Base-by-base conservation (phyloP, 1,140 invertebrate species). In the Adelges cooleyi region DNA sequence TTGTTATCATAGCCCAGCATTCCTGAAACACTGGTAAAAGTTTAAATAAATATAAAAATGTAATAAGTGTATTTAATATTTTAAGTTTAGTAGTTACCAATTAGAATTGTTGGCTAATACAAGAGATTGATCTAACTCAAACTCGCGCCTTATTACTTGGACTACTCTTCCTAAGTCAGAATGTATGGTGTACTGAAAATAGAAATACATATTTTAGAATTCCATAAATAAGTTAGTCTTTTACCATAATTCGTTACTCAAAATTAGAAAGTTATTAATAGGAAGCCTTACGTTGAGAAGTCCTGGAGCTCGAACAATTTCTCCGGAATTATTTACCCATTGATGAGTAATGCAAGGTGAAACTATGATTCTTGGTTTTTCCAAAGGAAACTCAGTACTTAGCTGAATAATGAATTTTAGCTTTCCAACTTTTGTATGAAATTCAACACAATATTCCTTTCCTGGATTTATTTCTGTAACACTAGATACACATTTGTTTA, bases 151-250 rank as follows among this genome's bases (percentile, higher is more conserved):
- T 42, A 88, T 84, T 11, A 82, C 86, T 74, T 88, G 86, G 1
- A 88, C 86, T 38, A 89, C 83, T 66, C 85, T 77, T 18, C 86
- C 86, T 65, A 89, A 77, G 76, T 89, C 86, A 44, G 85, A 87
- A 74, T 87, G 84, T 44, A 81, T 75, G 65, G 85, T 84, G 72
- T 83, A 89, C 82, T 84, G 68, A 36, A 73, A 74, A 69, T 67
- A 54, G 66, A 38, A 67, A 27, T 23, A 27, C 18, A 22, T 33
- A 42, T 25, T 22, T 5, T 20, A 3, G 15, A 27, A 17, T 27
- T 18, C 6, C 11, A 59, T 46, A 6, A 18, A 25, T n/a, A n/a
- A n/a, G n/a, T n/a, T n/a, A n/a, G n/a, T n/a, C n/a, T n/a, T n/a
- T n/a, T n/a, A n/a, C n/a, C n/a, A n/a, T n/a, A n/a, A n/a, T n/a